Conservation (phyloP, 2,113 vertebrate species). For the Elgaria multicarinata region DNA sequence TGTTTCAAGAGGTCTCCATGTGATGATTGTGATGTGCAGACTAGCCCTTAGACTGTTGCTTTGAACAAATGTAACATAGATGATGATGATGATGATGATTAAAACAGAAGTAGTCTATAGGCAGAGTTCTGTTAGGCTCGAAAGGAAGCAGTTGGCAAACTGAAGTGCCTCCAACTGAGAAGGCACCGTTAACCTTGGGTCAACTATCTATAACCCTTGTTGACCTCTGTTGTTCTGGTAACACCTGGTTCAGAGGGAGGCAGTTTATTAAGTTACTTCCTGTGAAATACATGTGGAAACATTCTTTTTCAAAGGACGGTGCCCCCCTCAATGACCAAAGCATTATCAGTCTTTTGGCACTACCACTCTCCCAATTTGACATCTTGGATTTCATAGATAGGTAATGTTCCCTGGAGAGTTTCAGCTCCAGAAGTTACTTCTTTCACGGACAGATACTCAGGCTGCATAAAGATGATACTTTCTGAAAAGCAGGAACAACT, state of each 20-base stretch:
- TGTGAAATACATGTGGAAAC: conserved; percentile 18
- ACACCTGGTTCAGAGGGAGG: not conserved
- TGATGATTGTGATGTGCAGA: not conserved
- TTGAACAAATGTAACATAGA: fast-evolving
- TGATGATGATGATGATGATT: too few species aligned
- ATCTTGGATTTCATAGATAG: not conserved
- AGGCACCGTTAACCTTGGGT: not conserved
- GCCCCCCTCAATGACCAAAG: not conserved
- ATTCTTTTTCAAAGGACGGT: not conserved
- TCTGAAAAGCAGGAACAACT: not conserved
- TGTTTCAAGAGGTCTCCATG: not conserved
- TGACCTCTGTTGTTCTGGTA: not conserved
- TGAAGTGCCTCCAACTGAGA: fast-evolving
- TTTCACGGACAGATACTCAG: not conserved
- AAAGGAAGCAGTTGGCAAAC: not conserved
- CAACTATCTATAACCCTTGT: fast-evolving
- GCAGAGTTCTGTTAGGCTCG: not conserved
- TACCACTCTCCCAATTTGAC: not conserved
- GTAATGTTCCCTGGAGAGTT: not conserved
- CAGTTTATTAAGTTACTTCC: not conserved
- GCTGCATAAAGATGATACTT: not conserved
- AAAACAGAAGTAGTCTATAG: not conserved
- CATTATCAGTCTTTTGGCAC: not conserved
- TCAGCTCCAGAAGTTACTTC: not conserved
- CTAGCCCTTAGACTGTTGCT: not conserved